Conservation (phyloP, 2,797 vertebrate species). For the Phoxinus dragarum region DNA sequence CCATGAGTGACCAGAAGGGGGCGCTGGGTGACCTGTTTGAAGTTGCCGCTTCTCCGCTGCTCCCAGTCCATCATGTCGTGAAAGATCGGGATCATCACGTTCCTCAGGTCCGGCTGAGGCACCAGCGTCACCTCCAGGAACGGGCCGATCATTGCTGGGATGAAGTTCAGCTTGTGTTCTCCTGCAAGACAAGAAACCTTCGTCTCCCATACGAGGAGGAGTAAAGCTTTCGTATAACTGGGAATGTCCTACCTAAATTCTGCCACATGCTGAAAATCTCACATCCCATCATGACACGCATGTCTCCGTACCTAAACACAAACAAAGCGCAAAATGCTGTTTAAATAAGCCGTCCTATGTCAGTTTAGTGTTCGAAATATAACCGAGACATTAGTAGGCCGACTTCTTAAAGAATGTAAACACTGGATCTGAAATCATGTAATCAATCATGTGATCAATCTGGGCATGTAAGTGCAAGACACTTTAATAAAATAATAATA, state of each 20-base stretch:
- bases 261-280: conserved; percentile 99
- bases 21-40: conserved; percentile 88
- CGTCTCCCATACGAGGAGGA: not conserved
- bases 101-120: conserved; percentile 94
- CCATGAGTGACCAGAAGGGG: conserved; percentile 43
- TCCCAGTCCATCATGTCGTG: conserved; percentile 99
- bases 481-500: no score
- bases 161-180: conserved; percentile 97
- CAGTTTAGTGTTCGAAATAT: not conserved
- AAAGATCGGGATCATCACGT: conserved; percentile 99
- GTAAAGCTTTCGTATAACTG: not conserved
- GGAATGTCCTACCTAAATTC: conserved; percentile 87
- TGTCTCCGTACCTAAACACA: conserved; percentile 90
- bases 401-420: not conserved
- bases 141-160: conserved; percentile 95
- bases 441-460: no score
- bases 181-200: conserved; percentile 74
- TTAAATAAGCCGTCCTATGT: not conserved
- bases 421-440: not conserved
- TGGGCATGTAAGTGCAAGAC: no score
- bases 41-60: conserved; percentile 94
- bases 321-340: not conserved
- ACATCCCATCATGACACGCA: conserved; percentile 98
- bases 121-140: conserved; percentile 98
- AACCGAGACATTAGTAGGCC: not conserved